A percentile compares a stretch with the other conserved stretches of the same genome.
Conservation (phyloP, 1,140 invertebrate species). For the Wiebesia pumilae region DNA sequence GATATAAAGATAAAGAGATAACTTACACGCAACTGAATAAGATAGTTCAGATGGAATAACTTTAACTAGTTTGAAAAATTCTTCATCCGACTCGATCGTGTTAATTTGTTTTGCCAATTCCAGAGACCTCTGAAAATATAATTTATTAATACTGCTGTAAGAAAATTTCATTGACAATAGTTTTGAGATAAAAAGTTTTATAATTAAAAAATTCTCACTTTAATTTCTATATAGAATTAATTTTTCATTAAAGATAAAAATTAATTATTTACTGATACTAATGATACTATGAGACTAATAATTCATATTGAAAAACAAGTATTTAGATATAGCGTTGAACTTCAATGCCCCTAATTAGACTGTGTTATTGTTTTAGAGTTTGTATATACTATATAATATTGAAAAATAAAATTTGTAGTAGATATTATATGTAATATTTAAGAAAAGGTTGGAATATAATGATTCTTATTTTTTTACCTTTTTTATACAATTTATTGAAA, state of each 20-base stretch:
- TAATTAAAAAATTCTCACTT: background rate
- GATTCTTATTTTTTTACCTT: too few relatives aligned
- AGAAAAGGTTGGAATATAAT: too few relatives aligned
- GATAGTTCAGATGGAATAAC: constrained; percentile 24
- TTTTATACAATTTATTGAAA: too few relatives aligned
- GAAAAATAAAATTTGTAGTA: too few relatives aligned
- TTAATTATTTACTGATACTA: too few relatives aligned
- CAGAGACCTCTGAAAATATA: constrained; percentile 55
- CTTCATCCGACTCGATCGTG: constrained; percentile 46
- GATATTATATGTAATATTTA: too few relatives aligned
- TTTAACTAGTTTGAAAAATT: constrained; percentile 54
- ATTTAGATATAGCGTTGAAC: too few relatives aligned
- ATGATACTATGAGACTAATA: too few relatives aligned
- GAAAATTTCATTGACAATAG: background rate
- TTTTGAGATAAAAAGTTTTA: background rate
- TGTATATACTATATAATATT: too few relatives aligned
- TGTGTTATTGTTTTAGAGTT: too few relatives aligned
- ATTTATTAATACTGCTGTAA: background rate
- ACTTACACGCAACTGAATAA: constrained; percentile 40
- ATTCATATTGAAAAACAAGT: too few relatives aligned
- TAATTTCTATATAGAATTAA: background rate
- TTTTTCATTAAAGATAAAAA: background rate
- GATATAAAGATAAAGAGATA: background rate
- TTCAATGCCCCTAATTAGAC: too few relatives aligned
- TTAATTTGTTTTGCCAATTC: constrained; percentile 51